Evolutionary conservation across 1,140 invertebrate species (phyloP), one percentile per base, ranked within the genome.

Genomic region (Drosophila bocqueti): DNA sequence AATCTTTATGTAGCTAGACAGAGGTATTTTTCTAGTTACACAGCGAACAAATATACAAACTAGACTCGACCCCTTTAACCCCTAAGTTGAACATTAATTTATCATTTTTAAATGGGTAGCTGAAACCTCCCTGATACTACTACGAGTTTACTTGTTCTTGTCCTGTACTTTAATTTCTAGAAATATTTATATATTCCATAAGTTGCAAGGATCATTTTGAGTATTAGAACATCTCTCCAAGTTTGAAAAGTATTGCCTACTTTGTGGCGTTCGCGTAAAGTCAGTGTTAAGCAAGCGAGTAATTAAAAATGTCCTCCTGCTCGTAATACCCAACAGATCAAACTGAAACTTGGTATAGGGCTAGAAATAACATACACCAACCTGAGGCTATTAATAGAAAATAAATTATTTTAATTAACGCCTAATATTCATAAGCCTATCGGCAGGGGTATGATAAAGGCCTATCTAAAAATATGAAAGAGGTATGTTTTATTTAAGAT

Each of bases 1-100:
- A 31, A 64, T 58, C 24, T 58, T 18, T 42, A 59, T 64, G 40
- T 64, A 18, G 34, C 16, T 38, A 38, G 52, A 55, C 34, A 38
- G 34, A 38, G 18, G 4, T 36, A 11, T 36, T 21, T 29, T 36
- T 34, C 7, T 24, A 15, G 8, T 38, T 40, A 40, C 54, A 57
- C 36, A 40, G 54, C 15, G 15, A 40, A 26, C 15, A 57, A 40
- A 40, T 57, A 16, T 40, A 11, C 11, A 15, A 55, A 24, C 15
- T 6, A 38, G 18, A 11, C 10, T 3, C 9, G 9, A 36, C 13
- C 18, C 18, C 9, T 16, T 38, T 21, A 52, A 52, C 0, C 5
- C 49, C 26, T 11, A 29, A 5, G 16, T n/a, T 49, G 0, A 16
- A 1, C 6, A 13, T n/a, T 26, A 6, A 4, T 26, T 21, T 15